Base-by-base conservation (phyloP, 2,888 invertebrate genomes). In the Lapara coniferarum region DNA sequence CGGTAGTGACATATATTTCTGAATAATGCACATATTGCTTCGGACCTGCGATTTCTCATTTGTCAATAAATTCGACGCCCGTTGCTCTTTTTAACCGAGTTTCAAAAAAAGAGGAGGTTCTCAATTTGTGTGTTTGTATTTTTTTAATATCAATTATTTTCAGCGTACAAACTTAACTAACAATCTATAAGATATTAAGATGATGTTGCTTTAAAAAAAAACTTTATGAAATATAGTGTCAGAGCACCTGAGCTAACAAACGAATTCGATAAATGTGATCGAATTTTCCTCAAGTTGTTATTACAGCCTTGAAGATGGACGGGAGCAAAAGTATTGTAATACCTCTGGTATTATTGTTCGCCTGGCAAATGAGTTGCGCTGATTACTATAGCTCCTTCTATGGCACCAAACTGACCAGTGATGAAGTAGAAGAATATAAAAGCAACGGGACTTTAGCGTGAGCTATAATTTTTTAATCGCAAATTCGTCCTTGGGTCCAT, bases 371-470 rank as follows among this genome's bases (percentile, higher is more conserved):
- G 0, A 53, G 37, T 12, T 46, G 44, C n/a, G 57, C 30, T 10
- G 57, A 51, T 16, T 68, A 70, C 49, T 70, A 70, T 30, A 68
- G 56, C 37, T 19, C 66, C 6, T 68, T 44, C 56, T 68, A 51
- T 56, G 63, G 44, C 30, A 7, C 2, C 10, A 13, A 19, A 16
- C 30, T 70, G n/a, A 68, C 6, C n/a, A 56, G 16, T 51, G n/a
- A n/a, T 19, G 37, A 70, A 5, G 57, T 70, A 8, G 51, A 55
- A 5, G 44, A 51, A 1, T 70, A 68, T 25, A 51, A 10, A 7
- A 19, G 37, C 10, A 70, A 70, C 14, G 70, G 70, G 0, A 70
- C 70, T 12, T 53, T 68, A 10, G 51, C 63, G 70, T 70, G 51
- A 68, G 70, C 67, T n/a, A 14, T 12, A n/a, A 12, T 49, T 37